Percentiles rank a stretch among this genome's conserved stretches.
Conservation (phyloP, 2,888 invertebrate genomes). For the Tipula vernalis region DNA sequence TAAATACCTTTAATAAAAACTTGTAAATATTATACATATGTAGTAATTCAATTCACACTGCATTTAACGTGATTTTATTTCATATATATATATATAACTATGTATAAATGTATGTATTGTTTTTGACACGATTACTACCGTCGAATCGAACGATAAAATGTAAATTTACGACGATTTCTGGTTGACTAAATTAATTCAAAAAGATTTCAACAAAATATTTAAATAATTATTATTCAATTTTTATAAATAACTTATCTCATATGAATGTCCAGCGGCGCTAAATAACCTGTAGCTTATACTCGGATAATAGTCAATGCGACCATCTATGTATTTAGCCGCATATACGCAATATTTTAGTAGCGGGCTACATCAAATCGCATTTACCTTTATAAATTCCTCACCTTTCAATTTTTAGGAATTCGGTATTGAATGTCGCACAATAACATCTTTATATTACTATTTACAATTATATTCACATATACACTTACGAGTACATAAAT, state of each 20-base stretch:
- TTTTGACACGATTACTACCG: not conserved
- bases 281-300: not conserved
- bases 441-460: not conserved
- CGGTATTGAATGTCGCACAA: not conserved
- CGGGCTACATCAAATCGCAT: not conserved
- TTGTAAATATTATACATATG: not conserved
- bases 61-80: not conserved
- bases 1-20: not conserved
- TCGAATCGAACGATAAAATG: not conserved
- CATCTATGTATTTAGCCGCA: no score
- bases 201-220: not conserved
- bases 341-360: not conserved
- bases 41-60: not conserved
- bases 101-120: not conserved
- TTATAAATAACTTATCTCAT: not conserved
- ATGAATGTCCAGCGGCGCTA: not conserved
- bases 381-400: no score
- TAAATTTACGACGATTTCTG: conserved; percentile 4
- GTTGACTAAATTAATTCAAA: not conserved
- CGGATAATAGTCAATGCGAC: not conserved
- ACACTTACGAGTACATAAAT: not conserved
- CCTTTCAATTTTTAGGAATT: no score
- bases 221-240: not conserved
- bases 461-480: not conserved
- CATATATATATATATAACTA: not conserved